Base-by-base conservation (phyloP, 2,888 invertebrate genomes). In the Incurvaria masculella region DNA sequence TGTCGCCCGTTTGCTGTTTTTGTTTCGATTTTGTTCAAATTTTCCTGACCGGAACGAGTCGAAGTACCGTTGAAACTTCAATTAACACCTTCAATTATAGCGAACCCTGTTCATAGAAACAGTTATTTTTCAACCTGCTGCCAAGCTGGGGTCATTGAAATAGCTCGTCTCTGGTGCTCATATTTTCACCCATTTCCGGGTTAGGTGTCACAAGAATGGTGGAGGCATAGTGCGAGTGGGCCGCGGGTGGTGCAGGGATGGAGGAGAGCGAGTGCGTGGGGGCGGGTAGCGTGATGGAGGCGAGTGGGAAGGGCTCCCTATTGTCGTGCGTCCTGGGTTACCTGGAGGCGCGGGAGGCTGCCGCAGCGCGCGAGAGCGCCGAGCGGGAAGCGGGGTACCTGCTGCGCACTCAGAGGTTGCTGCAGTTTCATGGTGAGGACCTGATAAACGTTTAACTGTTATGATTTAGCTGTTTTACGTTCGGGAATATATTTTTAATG, bases 371-470 rank as follows among this genome's bases (percentile, higher is more conserved):
- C 11, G 72, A 73, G 45, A 62, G 72, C 46, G 69, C 72, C 55
- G 63, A 76, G 21, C 73, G 72, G 52, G 75, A 79, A 55, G 73
- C 76, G 52, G 72, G 72, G 53, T 74, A 72, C 54, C 56, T 73
- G 42, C 61, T 70, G 45, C 68, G 76, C 54, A 72, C 75, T 4
- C 78, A 78, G 55, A 68, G 66, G 58, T 76, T 79, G 48, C 73
- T 73, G 54, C 78, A 78, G 56, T 74, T 70, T 53, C 75, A 76
- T 54, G 76, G 79, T 79, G 64, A 58, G 57, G 19, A 18, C 20
- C 18, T 39, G 45, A 14, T 41, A 47, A 33, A 39, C 45, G 33
- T 40, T 33, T 46, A 19, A 5, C 38, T 27, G 2, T 16, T 33
- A 44, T 42, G 46, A 18, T 16, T 21, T 46, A 50, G 23, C n/a